These are phyloP conservation scores for Eupithecia exiguata DNA, from an alignment of 2,888 invertebrate species.

Conservation along the genomic window DNA sequence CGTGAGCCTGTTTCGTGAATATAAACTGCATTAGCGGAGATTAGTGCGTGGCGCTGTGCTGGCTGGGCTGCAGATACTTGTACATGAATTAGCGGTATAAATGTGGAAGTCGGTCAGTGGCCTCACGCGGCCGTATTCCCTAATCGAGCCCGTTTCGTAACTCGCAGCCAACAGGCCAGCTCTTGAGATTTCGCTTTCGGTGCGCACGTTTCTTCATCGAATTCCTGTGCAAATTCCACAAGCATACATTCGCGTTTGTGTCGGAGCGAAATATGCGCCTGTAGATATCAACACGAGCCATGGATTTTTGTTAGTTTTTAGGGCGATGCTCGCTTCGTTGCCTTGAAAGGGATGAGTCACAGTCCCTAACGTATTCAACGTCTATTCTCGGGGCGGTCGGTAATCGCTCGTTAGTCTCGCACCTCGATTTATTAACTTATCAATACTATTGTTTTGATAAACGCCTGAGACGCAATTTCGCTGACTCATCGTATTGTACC, in stretches of 20 bases:
- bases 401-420: conserved; percentile 79
- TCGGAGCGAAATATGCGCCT: conserved; percentile 54
- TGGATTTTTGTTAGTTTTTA: conserved; percentile 61
- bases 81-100: conserved; percentile 80
- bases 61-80: conserved; percentile 72
- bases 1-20: conserved; percentile 67
- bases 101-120: conserved; percentile 82
- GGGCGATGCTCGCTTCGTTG: conserved; percentile 49
- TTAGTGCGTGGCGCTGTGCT: conserved; percentile 55
- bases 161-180: conserved; percentile 50
- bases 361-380: conserved; percentile 68
- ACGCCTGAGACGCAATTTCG: conserved; percentile 77
- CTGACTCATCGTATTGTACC: conserved; percentile 81
- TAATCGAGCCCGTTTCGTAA: conserved; percentile 79
- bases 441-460: conserved; percentile 84
- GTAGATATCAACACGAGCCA: conserved; percentile 63
- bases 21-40: conserved; percentile 66
- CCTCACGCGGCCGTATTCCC: conserved; percentile 72
- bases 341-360: conserved; percentile 65
- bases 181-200: conserved; percentile 76
- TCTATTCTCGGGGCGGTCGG: conserved; percentile 67
- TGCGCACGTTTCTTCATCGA: conserved; percentile 56
- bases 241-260: conserved; percentile 62
- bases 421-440: conserved; percentile 82
- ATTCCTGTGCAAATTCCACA: conserved; percentile 59